Percentiles rank a stretch among this genome's conserved stretches.
Conservation (phyloP, 1,140 invertebrate species). For the Eubasilissa regina region DNA sequence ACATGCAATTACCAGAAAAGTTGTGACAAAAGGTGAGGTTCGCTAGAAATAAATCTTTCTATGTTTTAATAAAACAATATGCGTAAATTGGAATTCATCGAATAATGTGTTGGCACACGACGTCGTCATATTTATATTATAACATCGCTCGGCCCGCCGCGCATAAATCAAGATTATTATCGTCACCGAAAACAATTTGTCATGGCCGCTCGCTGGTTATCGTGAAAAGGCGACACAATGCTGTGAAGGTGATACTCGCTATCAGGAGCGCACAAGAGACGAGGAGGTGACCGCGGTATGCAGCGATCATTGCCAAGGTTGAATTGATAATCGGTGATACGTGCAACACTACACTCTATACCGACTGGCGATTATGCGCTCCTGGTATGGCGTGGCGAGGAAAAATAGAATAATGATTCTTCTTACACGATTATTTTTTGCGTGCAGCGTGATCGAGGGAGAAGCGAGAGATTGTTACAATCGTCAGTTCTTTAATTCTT, state of each 20-base stretch:
- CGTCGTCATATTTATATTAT: too few relatives aligned
- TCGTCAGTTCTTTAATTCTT: too few relatives aligned
- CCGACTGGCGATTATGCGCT: conserved; percentile 4
- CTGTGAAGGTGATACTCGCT: conserved; percentile 18
- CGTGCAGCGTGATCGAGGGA: too few relatives aligned
- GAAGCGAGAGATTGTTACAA: too few relatives aligned
- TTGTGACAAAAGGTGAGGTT: too few relatives aligned
- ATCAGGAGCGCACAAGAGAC: conserved; percentile 8
- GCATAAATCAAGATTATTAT: background rate
- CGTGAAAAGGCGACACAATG: conserved; percentile 7
- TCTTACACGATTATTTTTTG: too few relatives aligned
- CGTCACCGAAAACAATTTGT: conserved; percentile 5
- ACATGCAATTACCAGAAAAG: too few relatives aligned
- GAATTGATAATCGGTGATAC: conserved; percentile 31
- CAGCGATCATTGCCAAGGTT: conserved; percentile 36
- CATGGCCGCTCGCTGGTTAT: background rate
- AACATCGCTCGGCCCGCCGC: too few relatives aligned
- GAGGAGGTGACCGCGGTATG: conserved; percentile 23
- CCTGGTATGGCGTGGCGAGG: conserved; percentile 1
- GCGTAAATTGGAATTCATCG: too few relatives aligned
- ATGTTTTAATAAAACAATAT: too few relatives aligned
- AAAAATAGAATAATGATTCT: background rate
- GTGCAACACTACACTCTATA: background rate
- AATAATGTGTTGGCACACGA: too few relatives aligned
- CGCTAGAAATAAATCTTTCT: too few relatives aligned